A percentile compares a stretch with the other conserved stretches of the same genome.
These are phyloP conservation scores for Psephotus haematonotus DNA, from an alignment of 2,113 vertebrate species.

Conservation along the genomic window DNA sequence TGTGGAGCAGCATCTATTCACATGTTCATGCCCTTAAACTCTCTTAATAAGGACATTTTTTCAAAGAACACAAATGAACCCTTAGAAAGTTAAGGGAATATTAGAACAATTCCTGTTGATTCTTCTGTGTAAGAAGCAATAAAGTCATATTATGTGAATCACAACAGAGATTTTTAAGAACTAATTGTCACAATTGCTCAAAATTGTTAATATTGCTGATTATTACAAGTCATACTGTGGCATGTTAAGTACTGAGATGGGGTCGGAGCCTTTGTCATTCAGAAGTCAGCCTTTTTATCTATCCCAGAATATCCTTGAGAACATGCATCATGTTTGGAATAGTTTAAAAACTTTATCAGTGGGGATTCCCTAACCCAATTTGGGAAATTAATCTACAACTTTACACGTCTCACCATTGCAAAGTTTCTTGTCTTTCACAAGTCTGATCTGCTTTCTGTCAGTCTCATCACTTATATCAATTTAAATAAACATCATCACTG, in stretches of 20 bases:
- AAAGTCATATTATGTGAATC: rapidly evolving
- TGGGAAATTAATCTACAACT: neutral
- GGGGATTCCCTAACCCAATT: neutral
- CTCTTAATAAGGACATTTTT: neutral
- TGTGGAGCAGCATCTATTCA: neutral
- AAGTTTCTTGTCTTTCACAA: neutral
- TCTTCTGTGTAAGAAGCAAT: neutral
- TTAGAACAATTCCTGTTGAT: neutral
- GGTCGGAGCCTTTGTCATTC: neutral
- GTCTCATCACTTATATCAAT: neutral
- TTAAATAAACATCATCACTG: neutral
- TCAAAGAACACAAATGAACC: neutral
- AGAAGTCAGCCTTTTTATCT: neutral
- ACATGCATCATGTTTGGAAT: neutral
- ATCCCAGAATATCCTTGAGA: neutral
- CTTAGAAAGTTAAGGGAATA: neutral
- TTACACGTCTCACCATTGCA: neutral
- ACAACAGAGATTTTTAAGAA: neutral
- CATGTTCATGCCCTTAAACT: neutral
- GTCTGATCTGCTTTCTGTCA: neutral
- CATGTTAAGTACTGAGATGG: neutral
- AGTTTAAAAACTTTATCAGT: neutral
- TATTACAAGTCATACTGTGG: neutral
- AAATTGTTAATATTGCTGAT: neutral
- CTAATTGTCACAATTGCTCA: neutral